Evolutionary conservation across 2,113 vertebrate genomes (phyloP).

Genomic region (Pionites leucogaster): DNA sequence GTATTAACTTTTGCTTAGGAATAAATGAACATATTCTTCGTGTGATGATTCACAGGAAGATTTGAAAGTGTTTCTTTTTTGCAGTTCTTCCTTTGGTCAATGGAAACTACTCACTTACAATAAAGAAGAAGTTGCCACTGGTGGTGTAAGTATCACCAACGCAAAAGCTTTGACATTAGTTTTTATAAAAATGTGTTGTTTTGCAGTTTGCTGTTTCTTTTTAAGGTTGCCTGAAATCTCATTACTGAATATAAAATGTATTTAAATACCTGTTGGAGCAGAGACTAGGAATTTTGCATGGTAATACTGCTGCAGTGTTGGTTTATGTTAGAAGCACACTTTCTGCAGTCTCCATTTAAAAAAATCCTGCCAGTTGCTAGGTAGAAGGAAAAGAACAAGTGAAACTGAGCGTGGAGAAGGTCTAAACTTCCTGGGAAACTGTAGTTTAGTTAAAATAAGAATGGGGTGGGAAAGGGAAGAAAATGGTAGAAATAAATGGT

Average conservation of each 20-base stretch:
- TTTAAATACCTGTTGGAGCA: neutral
- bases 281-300: neutral
- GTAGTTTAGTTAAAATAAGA: neutral
- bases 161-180: neutral
- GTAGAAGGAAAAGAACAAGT: neutral
- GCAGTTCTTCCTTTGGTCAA: slow-evolving; percentile 5
- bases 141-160: slow-evolving; percentile 28
- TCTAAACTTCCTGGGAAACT: neutral
- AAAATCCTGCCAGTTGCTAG: neutral
- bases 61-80: slow-evolving; percentile 5
- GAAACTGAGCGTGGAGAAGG: neutral
- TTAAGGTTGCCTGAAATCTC: neutral
- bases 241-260: neutral
- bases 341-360: neutral
- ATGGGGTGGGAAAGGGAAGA: neutral
- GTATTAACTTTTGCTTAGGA: neutral
- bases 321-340: neutral
- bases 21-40: neutral
- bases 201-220: neutral
- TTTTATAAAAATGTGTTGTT: neutral
- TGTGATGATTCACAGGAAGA: neutral
- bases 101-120: slow-evolving; percentile 7
- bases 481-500: neutral
- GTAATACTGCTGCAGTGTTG: neutral
- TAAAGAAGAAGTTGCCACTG: slow-evolving; percentile 59